Evolutionary conservation across 2,113 vertebrate species (phyloP).

Genomic region (Corythornis madagascariensis): DNA sequence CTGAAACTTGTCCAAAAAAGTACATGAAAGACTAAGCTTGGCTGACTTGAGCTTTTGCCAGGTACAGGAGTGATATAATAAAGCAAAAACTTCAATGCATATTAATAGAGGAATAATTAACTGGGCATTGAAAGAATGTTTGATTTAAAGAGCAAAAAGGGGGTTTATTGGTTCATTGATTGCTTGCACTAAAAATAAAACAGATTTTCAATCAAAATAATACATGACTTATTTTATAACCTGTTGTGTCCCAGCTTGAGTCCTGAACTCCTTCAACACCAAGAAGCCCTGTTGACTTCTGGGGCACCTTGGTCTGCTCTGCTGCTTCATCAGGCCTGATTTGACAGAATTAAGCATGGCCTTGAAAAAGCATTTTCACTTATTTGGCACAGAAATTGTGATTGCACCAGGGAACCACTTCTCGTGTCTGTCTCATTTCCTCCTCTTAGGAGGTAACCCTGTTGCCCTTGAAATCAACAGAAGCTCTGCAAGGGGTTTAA

Average conservation of each 20-base stretch:
- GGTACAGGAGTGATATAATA: neutral
- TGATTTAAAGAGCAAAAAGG: slow-evolving; percentile 11
- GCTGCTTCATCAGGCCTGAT: neutral
- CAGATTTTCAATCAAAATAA: slow-evolving; percentile 21
- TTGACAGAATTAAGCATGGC: neutral
- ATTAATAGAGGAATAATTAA: slow-evolving; percentile 25
- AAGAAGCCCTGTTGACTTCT: neutral
- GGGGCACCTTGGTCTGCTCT: neutral
- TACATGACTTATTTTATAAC: neutral
- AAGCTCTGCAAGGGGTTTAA: neutral
- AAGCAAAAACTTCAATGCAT: slow-evolving; percentile 25
- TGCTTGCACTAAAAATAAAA: slow-evolving; percentile 25
- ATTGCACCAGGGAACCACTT: neutral
- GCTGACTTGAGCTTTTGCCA: slow-evolving; percentile 46
- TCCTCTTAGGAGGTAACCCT: neutral
- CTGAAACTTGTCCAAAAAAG: slow-evolving; percentile 55
- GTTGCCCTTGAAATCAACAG: neutral
- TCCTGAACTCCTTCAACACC: neutral
- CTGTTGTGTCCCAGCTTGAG: neutral
- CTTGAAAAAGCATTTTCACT: neutral
- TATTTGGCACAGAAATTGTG: neutral
- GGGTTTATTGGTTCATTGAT: slow-evolving; percentile 10
- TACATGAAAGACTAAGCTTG: slow-evolving; percentile 44
- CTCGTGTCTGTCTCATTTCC: neutral
- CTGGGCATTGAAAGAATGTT: slow-evolving; percentile 18